Base-by-base conservation (phyloP, 2,888 invertebrate genomes). In the Leucophora obtusa region DNA sequence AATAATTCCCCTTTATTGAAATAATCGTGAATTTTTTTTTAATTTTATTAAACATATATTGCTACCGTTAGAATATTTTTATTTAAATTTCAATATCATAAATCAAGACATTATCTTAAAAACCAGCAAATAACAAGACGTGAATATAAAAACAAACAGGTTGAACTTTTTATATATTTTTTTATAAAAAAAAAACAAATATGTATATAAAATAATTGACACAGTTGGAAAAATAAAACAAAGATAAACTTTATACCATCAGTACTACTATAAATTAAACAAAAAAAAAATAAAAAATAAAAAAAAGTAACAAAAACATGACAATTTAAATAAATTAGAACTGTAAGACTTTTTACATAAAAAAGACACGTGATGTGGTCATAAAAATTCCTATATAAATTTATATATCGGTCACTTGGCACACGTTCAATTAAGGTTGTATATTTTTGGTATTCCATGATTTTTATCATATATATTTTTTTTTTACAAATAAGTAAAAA, bases 351-450 rank as follows among this genome's bases (percentile, higher is more conserved):
- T 59, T 28, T 71, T 71, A 77, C 71, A 60, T 33, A 56, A 43
- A 50, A 21, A 43, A n/a, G 17, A 53, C 71, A 77, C 71, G 66
- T 78, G 71, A 78, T 53, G 65, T 71, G 65, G 15, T 53, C 63
- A n/a, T 53, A 10, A 47, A 43, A 65, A 53, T 43, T 65, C 14
- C 65, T 53, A 59, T 59, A 18, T 5, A 58, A 65, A 63, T 71
- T 28, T 68, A 53, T 47, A 21, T 69, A 66, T 77, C 59, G 81
- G 77, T 77, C 81, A 77, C 14, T 81, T 77, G 77, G 81, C 81
- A 76, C 81, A 81, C 76, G 81, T 75, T 68, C 17, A 56, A n/a
- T 51, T 54, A 38, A 56, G n/a, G 47, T 68, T 53, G 4, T 28
- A 28, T 59, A 53, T 51, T 1, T 10, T 59, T 77, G 43, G 38